phyloP scores from a whole-genome alignment of 2,888 invertebrate species.

The Caenorhabditis macrosperma region DNA sequence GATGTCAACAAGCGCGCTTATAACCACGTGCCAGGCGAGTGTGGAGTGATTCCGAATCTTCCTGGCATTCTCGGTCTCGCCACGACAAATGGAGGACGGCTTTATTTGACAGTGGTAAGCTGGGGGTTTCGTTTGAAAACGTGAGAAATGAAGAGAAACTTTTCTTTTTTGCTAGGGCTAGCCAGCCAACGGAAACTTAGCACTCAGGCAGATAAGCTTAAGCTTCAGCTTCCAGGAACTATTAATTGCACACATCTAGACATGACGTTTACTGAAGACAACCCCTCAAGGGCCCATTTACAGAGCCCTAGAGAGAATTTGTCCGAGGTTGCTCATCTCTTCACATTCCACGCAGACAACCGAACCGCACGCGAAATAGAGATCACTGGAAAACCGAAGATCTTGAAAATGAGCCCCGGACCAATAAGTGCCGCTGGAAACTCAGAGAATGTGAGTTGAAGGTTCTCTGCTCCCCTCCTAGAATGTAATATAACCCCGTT shows the following conservation, averaged over 20 bases:
- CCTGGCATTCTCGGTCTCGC: conserved; percentile 38
- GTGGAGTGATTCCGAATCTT: conserved; percentile 62
- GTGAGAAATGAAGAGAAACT: not conserved
- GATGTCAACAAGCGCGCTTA: conserved; percentile 74
- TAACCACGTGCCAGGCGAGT: conserved; percentile 75
- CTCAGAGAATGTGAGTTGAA: conserved; percentile 23
- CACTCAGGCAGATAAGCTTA: no score
- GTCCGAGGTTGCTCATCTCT: conserved; percentile 24
- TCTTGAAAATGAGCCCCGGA: conserved; percentile 13
- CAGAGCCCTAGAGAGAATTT: conserved; percentile 32
- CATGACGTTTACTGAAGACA: no score
- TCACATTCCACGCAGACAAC: conserved; percentile 54
- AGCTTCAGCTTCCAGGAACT: no score
- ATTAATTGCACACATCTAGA: no score
- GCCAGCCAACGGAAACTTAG: no score
- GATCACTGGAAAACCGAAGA: not conserved
- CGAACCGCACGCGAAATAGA: conserved; percentile 43
- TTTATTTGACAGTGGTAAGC: conserved; percentile 42
- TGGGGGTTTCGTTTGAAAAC: not conserved
- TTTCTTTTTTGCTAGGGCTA: no score
- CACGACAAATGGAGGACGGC: conserved; percentile 29
- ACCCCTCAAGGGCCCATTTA: no score
- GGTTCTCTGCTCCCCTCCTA: not conserved
- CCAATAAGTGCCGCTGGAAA: conserved; percentile 13
- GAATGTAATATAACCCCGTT: no score